Evolutionary conservation across 2,797 vertebrate genomes (phyloP).

Genomic region (Myripristis jacobus): DNA sequence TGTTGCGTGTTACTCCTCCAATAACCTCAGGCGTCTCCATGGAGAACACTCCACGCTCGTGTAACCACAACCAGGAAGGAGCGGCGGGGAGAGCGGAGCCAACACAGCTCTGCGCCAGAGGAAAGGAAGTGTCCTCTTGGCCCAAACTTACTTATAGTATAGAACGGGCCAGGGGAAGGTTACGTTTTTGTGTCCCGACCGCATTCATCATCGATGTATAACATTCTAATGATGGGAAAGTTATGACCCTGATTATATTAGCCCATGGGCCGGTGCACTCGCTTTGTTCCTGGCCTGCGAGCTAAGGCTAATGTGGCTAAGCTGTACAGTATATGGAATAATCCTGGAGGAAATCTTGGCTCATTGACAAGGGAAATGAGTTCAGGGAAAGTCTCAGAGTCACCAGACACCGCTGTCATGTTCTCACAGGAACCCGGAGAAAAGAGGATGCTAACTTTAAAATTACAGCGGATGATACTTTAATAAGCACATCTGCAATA

Average conservation of each 20-base stretch:
- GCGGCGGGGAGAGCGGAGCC: conserved; percentile 2
- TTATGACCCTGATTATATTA: conserved; percentile 76
- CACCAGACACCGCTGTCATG: conserved; percentile 31
- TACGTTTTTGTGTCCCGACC: conserved; percentile 52
- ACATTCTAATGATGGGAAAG: conserved; percentile 74
- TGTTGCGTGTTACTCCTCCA: conserved; percentile 18
- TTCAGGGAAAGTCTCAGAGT: conserved; percentile 63
- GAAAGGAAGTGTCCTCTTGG: conserved; percentile 55
- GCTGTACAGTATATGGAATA: conserved; percentile 61
- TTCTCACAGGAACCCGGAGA: conserved; percentile 46
- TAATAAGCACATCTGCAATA: conserved; percentile 34
- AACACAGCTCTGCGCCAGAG: conserved; percentile 29
- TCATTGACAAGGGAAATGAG: conserved; percentile 63
- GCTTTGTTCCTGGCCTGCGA: conserved; percentile 77
- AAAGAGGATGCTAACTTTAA: conserved; percentile 37
- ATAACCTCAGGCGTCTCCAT: conserved; percentile 39
- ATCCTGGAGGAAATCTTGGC: conserved; percentile 74
- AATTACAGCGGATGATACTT: conserved; percentile 39
- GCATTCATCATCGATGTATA: conserved; percentile 62
- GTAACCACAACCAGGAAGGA: conserved; percentile 11
- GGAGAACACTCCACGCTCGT: conserved; percentile 28
- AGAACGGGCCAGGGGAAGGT: conserved; percentile 52
- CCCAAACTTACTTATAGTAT: conserved; percentile 46
- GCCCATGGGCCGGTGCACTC: conserved; percentile 59
- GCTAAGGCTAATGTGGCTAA: conserved; percentile 73